Evolutionary conservation across 2,113 vertebrate genomes (phyloP).

Genomic region (Struthio camelus): DNA sequence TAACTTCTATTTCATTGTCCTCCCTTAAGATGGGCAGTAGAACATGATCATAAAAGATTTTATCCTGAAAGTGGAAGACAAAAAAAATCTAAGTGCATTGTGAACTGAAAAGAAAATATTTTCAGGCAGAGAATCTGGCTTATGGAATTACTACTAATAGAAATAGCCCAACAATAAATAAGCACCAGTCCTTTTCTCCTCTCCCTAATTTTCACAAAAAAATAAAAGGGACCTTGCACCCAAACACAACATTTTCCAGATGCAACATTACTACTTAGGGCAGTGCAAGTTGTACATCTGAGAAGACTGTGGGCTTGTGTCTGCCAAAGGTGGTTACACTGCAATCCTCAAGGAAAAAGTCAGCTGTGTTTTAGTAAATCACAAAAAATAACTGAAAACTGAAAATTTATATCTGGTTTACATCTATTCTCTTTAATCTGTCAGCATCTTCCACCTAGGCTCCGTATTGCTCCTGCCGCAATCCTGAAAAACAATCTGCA

Average conservation of each 20-base stretch:
- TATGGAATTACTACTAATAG: not conserved
- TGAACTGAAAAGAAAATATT: not conserved
- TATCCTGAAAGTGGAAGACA: slow-evolving; percentile 68
- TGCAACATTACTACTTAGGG: not conserved
- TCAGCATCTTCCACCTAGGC: not conserved
- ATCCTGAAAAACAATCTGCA: not conserved
- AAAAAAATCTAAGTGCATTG: not conserved
- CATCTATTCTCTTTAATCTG: not conserved
- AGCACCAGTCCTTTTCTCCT: accelerated
- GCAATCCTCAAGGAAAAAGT: not conserved
- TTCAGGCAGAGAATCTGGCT: not conserved
- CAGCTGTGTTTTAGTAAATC: not conserved
- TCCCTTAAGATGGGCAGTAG: slow-evolving; percentile 45
- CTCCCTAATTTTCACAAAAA: not conserved
- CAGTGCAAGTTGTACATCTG: not conserved
- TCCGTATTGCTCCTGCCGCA: not conserved
- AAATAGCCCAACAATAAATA: not conserved
- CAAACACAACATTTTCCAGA: not conserved
- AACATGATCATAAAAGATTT: slow-evolving; percentile 56
- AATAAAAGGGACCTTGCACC: not conserved
- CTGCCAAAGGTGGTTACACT: not conserved
- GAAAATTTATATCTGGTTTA: not conserved
- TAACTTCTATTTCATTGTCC: slow-evolving; percentile 41
- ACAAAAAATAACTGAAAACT: not conserved
- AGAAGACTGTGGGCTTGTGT: not conserved